Base-by-base conservation (phyloP, 2,888 invertebrate genomes). In the Macrosoma leucophasiata region DNA sequence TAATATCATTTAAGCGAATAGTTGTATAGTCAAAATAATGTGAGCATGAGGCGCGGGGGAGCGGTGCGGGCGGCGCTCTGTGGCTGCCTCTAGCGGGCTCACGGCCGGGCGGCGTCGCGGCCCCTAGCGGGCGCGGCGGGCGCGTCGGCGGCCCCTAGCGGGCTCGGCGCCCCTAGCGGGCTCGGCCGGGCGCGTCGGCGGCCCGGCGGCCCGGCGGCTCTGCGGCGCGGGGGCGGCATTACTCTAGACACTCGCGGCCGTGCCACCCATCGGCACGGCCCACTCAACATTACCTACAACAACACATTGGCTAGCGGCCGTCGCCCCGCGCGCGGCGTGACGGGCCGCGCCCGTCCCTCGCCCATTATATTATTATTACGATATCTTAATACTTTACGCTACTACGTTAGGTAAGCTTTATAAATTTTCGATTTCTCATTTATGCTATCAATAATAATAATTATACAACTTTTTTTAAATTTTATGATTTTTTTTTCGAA, bases 391-490 rank as follows among this genome's bases (percentile, higher is more conserved):
- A 79, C 74, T 81, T 81, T 78, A 84, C 75, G 82, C 81, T 82
- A 82, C 81, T 84, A 82, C 78, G 65, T 79, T 81, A 81, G 72
- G 75, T 84, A 84, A 84, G 82, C 84, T 78, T 82, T 82, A 84
- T 84, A 84, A 81, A 81, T 82, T 84, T 76, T 76, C 79, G 75
- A 71, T 81, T 77, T 76, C 65, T 78, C 72, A 76, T 79, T 76
- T 78, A 82, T 63, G 79, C 82, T 84, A 82, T 79, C 73, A 79
- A 78, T 78, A 79, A 73, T 69, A 69, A 75, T 84, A 81, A 84
- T 82, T 79, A 81, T 84, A 84, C 84, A 84, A 84, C 82, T 84
- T 84, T 84, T 82, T 81, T 84, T 84, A 77, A 81, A 78, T 78
- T 81, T 82, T 82, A 71, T 76, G 74, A 62, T 69, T 79, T 77